These are phyloP conservation scores for Tipula lateralis DNA, from an alignment of 2,888 invertebrate species.

Conservation along the genomic window DNA sequence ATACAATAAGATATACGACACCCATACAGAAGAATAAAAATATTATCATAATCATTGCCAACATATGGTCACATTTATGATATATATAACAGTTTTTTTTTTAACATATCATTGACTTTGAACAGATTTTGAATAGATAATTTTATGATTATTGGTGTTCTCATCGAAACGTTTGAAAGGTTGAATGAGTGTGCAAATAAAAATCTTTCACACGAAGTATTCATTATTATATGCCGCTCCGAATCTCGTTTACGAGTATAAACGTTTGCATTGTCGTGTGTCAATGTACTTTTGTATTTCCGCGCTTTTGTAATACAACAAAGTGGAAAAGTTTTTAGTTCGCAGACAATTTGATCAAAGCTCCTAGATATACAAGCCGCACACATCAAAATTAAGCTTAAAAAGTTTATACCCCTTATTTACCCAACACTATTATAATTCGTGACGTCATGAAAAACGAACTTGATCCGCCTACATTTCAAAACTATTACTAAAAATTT, in stretches of 20 bases:
- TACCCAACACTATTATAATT: too few relatives aligned
- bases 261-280: neutral
- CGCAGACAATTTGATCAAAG: neutral
- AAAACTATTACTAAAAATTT: too few relatives aligned
- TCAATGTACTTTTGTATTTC: neutral
- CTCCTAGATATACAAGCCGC: too few relatives aligned
- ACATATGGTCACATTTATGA: neutral
- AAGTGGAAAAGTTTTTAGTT: neutral
- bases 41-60: constrained; percentile 11
- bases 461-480: too few relatives aligned
- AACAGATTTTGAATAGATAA: constrained; percentile 19
- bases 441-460: too few relatives aligned
- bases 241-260: neutral
- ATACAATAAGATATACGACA: neutral
- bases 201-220: neutral
- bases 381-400: too few relatives aligned
- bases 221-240: neutral
- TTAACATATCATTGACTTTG: constrained; percentile 19
- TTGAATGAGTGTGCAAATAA: neutral
- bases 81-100: neutral
- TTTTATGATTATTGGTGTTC: neutral
- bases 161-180: neutral
- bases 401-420: too few relatives aligned
- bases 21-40: neutral
- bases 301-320: neutral